These are phyloP conservation scores for Tenualosa ilisha DNA, from an alignment of 2,797 vertebrate genomes.

Conservation along the genomic window DNA sequence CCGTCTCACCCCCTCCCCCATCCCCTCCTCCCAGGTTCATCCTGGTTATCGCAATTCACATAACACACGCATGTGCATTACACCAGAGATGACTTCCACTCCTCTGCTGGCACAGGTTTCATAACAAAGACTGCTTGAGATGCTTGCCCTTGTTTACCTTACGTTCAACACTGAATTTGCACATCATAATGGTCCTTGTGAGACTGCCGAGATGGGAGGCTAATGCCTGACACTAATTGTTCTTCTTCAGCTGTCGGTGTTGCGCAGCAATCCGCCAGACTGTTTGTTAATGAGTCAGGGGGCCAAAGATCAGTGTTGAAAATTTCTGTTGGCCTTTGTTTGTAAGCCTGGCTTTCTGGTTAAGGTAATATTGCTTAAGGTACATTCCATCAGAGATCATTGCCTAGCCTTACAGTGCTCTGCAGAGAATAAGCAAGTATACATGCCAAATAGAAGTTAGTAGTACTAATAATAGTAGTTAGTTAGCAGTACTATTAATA, in stretches of 20 bases:
- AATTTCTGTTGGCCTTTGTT: not conserved
- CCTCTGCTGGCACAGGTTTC: not conserved
- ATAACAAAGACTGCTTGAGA: not conserved
- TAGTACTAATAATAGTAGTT: no score
- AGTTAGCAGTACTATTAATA: no score
- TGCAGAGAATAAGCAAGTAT: not conserved
- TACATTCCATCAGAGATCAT: not conserved
- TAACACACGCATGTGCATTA: not conserved
- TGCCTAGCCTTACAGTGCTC: not conserved
- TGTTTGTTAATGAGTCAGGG: slow-evolving; percentile 9
- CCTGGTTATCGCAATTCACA: slow-evolving; percentile 1
- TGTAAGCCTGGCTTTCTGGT: not conserved
- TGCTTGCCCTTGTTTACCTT: not conserved
- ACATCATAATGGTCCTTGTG: not conserved
- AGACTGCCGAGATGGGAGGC: not conserved
- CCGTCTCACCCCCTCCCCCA: not conserved
- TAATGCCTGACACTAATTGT: slow-evolving; percentile 9
- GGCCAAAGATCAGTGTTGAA: not conserved
- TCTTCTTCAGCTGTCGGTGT: not conserved
- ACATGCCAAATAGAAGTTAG: not conserved
- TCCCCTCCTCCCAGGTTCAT: not conserved
- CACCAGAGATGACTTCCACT: slow-evolving; percentile 2
- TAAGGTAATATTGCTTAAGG: not conserved
- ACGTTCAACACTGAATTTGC: not conserved
- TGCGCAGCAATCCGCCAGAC: not conserved